Base-by-base conservation (phyloP, 2,888 invertebrate genomes). In the Phyto melanocephala region DNA sequence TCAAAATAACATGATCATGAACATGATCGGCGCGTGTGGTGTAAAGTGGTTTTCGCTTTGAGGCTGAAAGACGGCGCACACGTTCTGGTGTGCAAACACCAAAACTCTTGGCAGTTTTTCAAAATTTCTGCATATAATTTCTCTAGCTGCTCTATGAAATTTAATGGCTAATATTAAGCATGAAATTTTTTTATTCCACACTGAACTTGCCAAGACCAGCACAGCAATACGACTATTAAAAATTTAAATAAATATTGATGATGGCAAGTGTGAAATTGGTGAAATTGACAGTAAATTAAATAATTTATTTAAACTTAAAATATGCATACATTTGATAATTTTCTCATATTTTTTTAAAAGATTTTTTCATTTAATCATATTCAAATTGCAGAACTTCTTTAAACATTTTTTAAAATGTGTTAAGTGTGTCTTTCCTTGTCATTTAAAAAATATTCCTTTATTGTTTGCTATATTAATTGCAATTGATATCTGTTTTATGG, bases 11-110 rank as follows among this genome's bases (percentile, higher is more conserved):
- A 68, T 24, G 67, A 74, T 72, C 56, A 50, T 50, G 71, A 81
- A 50, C 56, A 78, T 58, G 81, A 81, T 68, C 78, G 81, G 81
- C 78, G 81, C 79, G 79, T 79, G 79, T 79, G 58, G 65, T 67
- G 65, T 67, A 72, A 79, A 79, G 79, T 79, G 79, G 79, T 72
- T 79, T 67, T 62, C n/a, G 40, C 15, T 40, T 28, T 60, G 10
- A 37, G 37, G 60, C 50, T 50, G 13, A 45, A 35, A 45, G 35
- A 35, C 15, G 45, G 40, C 52, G 76, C 76, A 76, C 76, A 76
- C 76, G 80, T 81, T 76, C 62, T 67, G 42, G 56, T 2, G 35
- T 56, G 28, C 4, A 22, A 62, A 24, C 22, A 40, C 10, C 7
- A 42, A 20, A 62, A 81, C 62, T 67, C 62, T 78, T 82, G 81